Evolutionary conservation across 2,888 invertebrate genomes (phyloP), one percentile per base, ranked within the genome.

Genomic region (Neoaliturus tenellus): DNA sequence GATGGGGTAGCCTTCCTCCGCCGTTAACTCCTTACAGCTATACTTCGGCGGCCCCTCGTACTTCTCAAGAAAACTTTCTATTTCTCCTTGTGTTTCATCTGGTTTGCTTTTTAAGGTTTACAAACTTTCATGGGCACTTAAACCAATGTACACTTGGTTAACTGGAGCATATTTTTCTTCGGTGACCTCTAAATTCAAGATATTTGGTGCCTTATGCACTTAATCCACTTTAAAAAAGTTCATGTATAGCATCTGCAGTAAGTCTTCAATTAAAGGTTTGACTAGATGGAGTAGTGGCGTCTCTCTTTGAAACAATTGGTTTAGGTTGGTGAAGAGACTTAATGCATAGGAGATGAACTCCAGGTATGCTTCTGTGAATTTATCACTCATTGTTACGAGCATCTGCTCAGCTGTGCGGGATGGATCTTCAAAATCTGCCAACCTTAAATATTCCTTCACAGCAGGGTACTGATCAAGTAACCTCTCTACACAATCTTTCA

Each of bases 261-360:
- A 33, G 23, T 44, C 20, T n/a, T 80, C 44, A 2, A 80, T 44
- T 41, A 44, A 25, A 10, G 80, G 31, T 51, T 80, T 80, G 5
- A 80, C 80, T 51, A 31, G 25, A 33, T 80, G 35, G 8, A 80
- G 48, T 17, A 55, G 44, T 48, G 80, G 80, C 10, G 48, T 55
- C 17, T 51, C 55, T 20, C 44, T 44, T 33, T 80, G 80, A 20
- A 55, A 80, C 12, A 80, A 17, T 12, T 20, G 25, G 33, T 80
- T 80, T 12, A 80, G 14, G 14, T 28, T 51, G 25, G 80, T 80
- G 33, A 80, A 55, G 3, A 48, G 33, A 33, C 48, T 55, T 25
- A 80, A 44, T 28, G 48, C 80, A 31, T 80, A 80, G 12, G 80
- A 55, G 55, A 80, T 80, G 31, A 80, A 80, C 25, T 80, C 80